Conservation (phyloP, 2,888 invertebrate species). For the Acanthopleura granulata region DNA sequence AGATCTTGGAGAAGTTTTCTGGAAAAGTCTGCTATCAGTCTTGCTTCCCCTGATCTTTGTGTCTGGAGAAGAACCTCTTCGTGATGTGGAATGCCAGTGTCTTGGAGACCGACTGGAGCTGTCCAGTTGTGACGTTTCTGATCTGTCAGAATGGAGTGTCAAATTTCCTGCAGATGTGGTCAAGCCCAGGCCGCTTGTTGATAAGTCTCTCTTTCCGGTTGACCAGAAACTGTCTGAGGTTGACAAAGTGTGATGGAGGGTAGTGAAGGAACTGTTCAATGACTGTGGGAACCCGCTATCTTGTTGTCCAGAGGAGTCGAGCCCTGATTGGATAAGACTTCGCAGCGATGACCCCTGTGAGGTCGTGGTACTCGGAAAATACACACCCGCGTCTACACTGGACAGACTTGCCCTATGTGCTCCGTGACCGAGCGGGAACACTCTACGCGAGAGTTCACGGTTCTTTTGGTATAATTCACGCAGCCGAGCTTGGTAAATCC, state of each 20-base stretch:
- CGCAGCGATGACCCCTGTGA: slow-evolving; percentile 34
- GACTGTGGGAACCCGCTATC: slow-evolving; percentile 30
- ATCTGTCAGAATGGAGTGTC: background rate
- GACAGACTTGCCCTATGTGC: slow-evolving; percentile 25
- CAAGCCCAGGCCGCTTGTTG: background rate
- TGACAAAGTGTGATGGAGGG: slow-evolving; percentile 22
- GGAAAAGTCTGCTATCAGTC: background rate
- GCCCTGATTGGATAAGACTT: slow-evolving; percentile 26
- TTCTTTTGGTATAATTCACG: slow-evolving; percentile 56
- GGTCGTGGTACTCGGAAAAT: slow-evolving; percentile 25
- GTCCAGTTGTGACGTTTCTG: background rate
- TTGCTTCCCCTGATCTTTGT: background rate
- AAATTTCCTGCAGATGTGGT: background rate
- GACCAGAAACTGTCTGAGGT: slow-evolving; percentile 31
- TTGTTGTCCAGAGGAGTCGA: slow-evolving; percentile 24
- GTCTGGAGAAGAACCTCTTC: no score
- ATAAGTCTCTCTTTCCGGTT: slow-evolving; percentile 19
- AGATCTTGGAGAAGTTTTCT: slow-evolving; percentile 24
- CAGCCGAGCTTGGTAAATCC: slow-evolving; percentile 50
- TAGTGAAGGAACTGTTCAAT: slow-evolving; percentile 24
- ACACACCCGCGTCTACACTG: slow-evolving; percentile 28
- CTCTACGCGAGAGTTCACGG: slow-evolving; percentile 44
- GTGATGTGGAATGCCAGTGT: no score
- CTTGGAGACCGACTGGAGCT: background rate
- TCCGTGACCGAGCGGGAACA: slow-evolving; percentile 13